Evolutionary conservation across 2,113 vertebrate species (phyloP).

Genomic region (Coturnix japonica): DNA sequence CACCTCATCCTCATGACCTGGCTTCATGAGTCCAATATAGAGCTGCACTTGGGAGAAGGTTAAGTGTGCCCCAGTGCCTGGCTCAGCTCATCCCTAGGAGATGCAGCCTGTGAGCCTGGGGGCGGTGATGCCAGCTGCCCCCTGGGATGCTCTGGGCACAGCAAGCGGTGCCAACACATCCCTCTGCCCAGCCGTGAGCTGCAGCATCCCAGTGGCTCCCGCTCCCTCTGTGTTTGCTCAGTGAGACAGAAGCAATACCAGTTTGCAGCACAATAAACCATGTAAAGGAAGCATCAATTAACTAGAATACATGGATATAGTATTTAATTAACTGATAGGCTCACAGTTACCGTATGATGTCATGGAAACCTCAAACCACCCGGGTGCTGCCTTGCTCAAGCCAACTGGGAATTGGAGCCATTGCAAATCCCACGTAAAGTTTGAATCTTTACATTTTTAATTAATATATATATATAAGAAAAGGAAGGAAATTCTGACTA

Average conservation of each 20-base stretch:
- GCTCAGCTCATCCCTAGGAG: slow-evolving; percentile 43
- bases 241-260: slow-evolving; percentile 91
- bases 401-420: slow-evolving; percentile 35
- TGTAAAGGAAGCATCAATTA: slow-evolving; percentile 93
- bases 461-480: background rate
- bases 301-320: slow-evolving; percentile 86
- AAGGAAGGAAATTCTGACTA: background rate
- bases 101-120: background rate
- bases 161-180: slow-evolving; percentile 24
- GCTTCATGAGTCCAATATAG: background rate
- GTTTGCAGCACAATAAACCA: slow-evolving; percentile 94
- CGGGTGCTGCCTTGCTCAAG: slow-evolving; percentile 22
- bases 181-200: slow-evolving; percentile 69
- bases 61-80: background rate
- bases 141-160: slow-evolving; percentile 10
- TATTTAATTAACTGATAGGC: slow-evolving; percentile 80
- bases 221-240: slow-evolving; percentile 92
- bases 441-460: slow-evolving; percentile 54
- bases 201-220: slow-evolving; percentile 81
- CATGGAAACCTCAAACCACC: slow-evolving; percentile 70
- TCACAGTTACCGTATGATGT: slow-evolving; percentile 71
- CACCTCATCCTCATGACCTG: background rate
- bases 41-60: background rate
- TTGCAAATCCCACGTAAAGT: slow-evolving; percentile 59
- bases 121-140: background rate